Evolutionary conservation across 2,797 vertebrate genomes (phyloP).

Genomic region (Odontamblyopus rebecca): DNA sequence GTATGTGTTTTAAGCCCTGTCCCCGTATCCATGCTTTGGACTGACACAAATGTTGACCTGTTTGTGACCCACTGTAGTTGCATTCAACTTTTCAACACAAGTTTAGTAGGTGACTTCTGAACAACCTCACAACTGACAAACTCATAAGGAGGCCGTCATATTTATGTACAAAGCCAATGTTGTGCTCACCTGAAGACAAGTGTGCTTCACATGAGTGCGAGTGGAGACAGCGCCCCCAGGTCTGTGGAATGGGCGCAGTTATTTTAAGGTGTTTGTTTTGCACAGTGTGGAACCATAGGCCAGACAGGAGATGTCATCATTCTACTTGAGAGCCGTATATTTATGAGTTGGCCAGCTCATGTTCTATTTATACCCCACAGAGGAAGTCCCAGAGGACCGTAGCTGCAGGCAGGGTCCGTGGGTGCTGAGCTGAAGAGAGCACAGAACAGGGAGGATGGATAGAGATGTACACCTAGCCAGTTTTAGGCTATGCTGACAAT

Average conservation of each 20-base stretch:
- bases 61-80: neutral
- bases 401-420: conserved; percentile 60
- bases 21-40: neutral
- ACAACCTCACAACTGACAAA: conserved; percentile 1
- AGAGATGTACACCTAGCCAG: conserved; percentile 39
- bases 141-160: neutral
- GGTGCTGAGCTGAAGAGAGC: conserved; percentile 58
- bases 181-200: conserved; percentile 20
- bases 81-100: neutral
- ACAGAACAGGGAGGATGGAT: conserved; percentile 31
- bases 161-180: neutral
- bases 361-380: conserved; percentile 75
- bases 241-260: conserved; percentile 42
- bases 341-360: conserved; percentile 70
- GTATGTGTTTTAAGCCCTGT: neutral
- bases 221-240: conserved; percentile 24
- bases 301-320: conserved; percentile 72
- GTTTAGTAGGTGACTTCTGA: neutral
- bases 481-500: conserved; percentile 30
- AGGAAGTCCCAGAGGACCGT: conserved; percentile 63
- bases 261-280: conserved; percentile 64
- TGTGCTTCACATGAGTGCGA: conserved; percentile 24
- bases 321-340: conserved; percentile 64
- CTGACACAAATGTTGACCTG: neutral
- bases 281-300: conserved; percentile 48